Evolutionary conservation across 2,113 vertebrate genomes (phyloP), one percentile per base, ranked within the genome.

Genomic region (Callionymus lyra): DNA sequence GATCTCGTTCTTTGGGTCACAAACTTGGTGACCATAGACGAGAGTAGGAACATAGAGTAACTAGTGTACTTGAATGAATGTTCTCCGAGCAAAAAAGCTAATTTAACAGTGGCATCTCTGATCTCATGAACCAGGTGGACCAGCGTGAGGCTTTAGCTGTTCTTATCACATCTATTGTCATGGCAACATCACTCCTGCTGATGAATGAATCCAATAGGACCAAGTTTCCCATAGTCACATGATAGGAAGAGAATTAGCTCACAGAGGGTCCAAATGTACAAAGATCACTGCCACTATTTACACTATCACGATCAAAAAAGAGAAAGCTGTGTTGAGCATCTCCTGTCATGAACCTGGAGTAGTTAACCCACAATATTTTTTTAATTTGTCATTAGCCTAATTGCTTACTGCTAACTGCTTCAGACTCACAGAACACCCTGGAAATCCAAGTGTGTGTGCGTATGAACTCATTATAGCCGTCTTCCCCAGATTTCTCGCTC

Each of bases 151-250:
- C 48, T 13, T 11, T 6, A 8, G 31, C 31, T 49, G 47, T 53
- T 49, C 45, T 76, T 63, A 76, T 83, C 77, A 66, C 63, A 76
- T 88, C 84, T 87, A 85, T 82, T 72, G 85, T 27, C 65, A 79
- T 73, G 74, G 76, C 72, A 82, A 84, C 84, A 71, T 84, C 77
- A 80, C 76, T 80, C 73, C 80, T 73, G 59, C 82, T 74, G 82
- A 85, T 81, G 81, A 79, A 86, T 84, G 88, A 86, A 90, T 88
- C 80, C 46, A 82, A 88, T 90, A 70, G 67, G 74, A 79, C 69
- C 68, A 66, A 74, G 78, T 59, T 66, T 55, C 47, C 46, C 74
- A 70, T 67, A 68, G 73, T 79, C 87, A 84, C 74, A 67, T 72
- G 81, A 80, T 79, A 52, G 81, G 81, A 88, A 81, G 74, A 72